These are phyloP conservation scores for Melanotaenia parkinsoni DNA, from an alignment of 2,797 vertebrate species.

Conservation along the genomic window DNA sequence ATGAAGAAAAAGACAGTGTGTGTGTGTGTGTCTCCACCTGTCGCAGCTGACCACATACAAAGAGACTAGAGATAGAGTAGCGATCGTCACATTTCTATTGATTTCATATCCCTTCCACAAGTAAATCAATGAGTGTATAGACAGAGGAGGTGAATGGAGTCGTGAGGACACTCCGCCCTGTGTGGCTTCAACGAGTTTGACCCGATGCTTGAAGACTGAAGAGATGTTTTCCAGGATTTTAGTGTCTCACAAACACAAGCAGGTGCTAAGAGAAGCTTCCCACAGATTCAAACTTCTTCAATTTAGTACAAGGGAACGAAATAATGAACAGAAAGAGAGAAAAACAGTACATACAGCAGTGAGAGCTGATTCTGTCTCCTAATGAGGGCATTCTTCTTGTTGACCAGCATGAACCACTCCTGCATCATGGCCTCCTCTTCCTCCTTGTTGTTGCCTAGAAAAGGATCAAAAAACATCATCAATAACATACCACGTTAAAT, in stretches of 20 bases:
- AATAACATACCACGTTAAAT: background rate
- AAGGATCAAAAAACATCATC: slow-evolving; percentile 13
- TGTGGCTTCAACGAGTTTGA: slow-evolving; percentile 24
- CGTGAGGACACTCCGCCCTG: slow-evolving; percentile 4
- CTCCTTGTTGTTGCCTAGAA: slow-evolving; percentile 94
- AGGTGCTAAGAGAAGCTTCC: background rate
- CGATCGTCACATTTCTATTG: slow-evolving; percentile 71
- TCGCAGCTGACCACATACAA: slow-evolving; percentile 71
- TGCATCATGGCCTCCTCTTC: slow-evolving; percentile 99
- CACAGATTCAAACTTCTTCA: background rate
- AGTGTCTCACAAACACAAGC: background rate
- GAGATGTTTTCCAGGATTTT: slow-evolving; percentile 1
- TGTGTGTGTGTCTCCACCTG: slow-evolving; percentile 59
- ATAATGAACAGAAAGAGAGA: background rate
- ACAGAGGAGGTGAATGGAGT: slow-evolving; percentile 58
- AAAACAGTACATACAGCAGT: slow-evolving; percentile 87
- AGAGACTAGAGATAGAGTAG: slow-evolving; percentile 66
- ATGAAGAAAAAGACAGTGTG: slow-evolving; percentile 41
- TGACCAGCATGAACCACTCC: slow-evolving; percentile 99
- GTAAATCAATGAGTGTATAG: slow-evolving; percentile 75
- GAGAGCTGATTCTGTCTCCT: slow-evolving; percentile 98
- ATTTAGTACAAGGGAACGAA: background rate
- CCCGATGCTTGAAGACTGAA: slow-evolving; percentile 10
- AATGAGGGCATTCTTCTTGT: slow-evolving; percentile 99
- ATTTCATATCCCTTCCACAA: slow-evolving; percentile 72